Evolutionary conservation across 1,140 invertebrate species (phyloP).

Genomic region (Lordiphosa clarofinis): DNA sequence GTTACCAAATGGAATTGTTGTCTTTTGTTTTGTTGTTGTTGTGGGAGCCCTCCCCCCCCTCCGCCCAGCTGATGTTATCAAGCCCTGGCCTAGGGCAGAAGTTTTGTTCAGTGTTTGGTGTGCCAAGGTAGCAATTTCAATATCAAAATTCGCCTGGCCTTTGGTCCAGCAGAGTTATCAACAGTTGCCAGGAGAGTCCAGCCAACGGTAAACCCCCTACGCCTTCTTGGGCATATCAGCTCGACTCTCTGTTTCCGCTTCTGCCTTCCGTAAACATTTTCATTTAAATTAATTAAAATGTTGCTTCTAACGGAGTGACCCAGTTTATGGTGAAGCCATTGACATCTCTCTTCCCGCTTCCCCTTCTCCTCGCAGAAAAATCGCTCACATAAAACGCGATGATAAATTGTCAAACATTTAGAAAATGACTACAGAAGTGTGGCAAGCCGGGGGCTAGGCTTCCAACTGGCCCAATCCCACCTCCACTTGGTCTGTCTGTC

Average conservation of each 20-base stretch:
- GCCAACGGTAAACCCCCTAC: conserved; percentile 66
- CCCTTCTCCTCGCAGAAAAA: conserved; percentile 30
- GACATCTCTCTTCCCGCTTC: conserved; percentile 33
- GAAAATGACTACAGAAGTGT: conserved; percentile 64
- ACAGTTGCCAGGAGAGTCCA: conserved; percentile 50
- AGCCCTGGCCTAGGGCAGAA: conserved; percentile 54
- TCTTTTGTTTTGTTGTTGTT: conserved; percentile 49
- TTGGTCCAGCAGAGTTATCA: conserved; percentile 48
- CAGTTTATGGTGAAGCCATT: conserved; percentile 40
- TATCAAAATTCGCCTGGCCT: conserved; percentile 70
- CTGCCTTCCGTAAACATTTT: conserved; percentile 52
- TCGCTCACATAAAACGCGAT: conserved; percentile 37
- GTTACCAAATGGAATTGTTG: conserved; percentile 75
- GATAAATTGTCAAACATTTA: conserved; percentile 65
- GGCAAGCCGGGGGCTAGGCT: conserved; percentile 42
- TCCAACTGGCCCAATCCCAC: conserved; percentile 18
- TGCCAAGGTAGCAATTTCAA: conserved; percentile 73
- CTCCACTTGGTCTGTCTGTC: conserved; percentile 14
- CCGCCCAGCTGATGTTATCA: conserved; percentile 59
- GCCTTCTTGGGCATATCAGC: conserved; percentile 66
- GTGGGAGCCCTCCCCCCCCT: conserved; percentile 34
- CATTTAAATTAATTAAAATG: conserved; percentile 74
- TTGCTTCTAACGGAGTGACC: conserved; percentile 41
- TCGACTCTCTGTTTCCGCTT: conserved; percentile 15
- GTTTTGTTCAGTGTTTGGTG: conserved; percentile 39